A percentile compares a stretch with the other conserved stretches of the same genome.
phyloP scores from a whole-genome alignment of 2,113 vertebrate genomes.

The Antennarius striatus region DNA sequence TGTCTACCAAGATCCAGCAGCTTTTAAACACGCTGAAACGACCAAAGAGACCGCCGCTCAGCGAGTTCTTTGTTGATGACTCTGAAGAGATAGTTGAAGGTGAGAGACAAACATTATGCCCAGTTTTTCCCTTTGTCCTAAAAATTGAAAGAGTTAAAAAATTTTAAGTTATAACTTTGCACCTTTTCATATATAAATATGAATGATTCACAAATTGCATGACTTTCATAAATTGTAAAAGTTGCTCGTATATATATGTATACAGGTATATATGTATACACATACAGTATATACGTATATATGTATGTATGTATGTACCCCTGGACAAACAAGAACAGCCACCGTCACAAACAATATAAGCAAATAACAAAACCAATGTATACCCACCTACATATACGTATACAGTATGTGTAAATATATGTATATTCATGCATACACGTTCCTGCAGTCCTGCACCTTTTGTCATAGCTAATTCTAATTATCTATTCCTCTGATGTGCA shows the following conservation, averaged over 20 bases:
- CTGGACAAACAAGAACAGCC: conserved; percentile 74
- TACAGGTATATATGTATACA: no score
- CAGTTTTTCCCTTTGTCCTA: conserved; percentile 59
- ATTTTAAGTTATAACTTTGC: background rate
- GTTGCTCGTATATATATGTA: no score
- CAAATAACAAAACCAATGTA: conserved; percentile 1
- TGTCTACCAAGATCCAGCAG: conserved; percentile 98
- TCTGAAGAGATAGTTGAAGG: conserved; percentile 98
- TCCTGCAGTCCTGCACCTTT: background rate
- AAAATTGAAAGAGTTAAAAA: no score
- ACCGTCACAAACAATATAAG: conserved; percentile 43
- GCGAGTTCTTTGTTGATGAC: conserved; percentile 96
- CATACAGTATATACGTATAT: no score
- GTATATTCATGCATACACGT: no score
- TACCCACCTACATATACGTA: conserved; percentile 39
- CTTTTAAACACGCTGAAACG: conserved; percentile 97
- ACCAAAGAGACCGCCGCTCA: conserved; percentile 93
- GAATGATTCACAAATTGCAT: background rate
- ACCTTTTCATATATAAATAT: background rate
- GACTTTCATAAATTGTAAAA: no score
- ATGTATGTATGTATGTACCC: conserved; percentile 75
- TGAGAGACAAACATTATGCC: conserved; percentile 67
- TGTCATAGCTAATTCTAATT: background rate
- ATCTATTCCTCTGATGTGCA: conserved; percentile 69
- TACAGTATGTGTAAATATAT: no score